Evolutionary conservation across 2,113 vertebrate species (phyloP).

Genomic region (Ceuthmochares aereus): DNA sequence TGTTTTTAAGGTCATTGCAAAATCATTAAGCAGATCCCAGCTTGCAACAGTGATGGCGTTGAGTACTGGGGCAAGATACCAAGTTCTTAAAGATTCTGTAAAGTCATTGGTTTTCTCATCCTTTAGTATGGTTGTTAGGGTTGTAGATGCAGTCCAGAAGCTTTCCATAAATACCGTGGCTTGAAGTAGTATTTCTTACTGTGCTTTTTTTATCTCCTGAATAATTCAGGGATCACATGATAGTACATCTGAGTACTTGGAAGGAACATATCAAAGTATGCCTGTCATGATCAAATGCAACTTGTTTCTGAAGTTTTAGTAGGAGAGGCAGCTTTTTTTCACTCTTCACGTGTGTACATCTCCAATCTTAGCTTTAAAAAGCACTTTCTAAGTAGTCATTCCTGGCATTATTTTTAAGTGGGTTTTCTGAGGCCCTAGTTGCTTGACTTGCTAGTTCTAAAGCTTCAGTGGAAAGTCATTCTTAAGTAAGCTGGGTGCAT

Average conservation of each 20-base stretch:
- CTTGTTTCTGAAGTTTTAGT: not conserved
- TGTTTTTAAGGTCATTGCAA: not conserved
- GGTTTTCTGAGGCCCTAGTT: not conserved
- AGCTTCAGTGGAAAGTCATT: not conserved
- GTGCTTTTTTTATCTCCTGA: not conserved
- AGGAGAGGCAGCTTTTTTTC: not conserved
- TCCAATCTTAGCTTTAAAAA: not conserved
- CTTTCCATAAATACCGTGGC: not conserved
- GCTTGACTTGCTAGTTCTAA: not conserved
- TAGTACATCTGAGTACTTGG: not conserved
- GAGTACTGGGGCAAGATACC: not conserved
- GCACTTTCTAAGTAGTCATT: not conserved
- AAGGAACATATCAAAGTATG: not conserved
- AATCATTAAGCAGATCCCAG: not conserved
- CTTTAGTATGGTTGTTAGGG: not conserved
- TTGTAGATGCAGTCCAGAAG: not conserved
- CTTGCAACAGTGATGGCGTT: not conserved
- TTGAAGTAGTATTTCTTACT: not conserved
- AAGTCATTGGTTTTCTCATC: not conserved
- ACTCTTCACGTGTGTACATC: fast-evolving
- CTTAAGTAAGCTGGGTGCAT: not conserved
- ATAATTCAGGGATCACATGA: not conserved
- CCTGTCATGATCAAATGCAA: not conserved
- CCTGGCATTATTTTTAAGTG: not conserved
- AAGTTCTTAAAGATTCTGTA: not conserved